Evolutionary conservation across 2,797 vertebrate species (phyloP).

Genomic region (Eleutherodactylus coqui): DNA sequence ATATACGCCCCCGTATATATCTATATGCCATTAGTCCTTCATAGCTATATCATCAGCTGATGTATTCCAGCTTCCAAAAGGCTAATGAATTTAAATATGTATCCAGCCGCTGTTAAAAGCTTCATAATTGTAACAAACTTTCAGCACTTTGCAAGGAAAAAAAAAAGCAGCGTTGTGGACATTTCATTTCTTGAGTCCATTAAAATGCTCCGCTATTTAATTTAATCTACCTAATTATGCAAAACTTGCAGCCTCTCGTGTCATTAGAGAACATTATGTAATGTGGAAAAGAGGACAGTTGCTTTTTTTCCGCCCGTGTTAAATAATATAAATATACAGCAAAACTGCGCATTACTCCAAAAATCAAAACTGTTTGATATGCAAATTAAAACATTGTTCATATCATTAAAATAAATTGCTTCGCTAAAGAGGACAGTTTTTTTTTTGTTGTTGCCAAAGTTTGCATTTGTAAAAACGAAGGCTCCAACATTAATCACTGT

Average conservation of each 20-base stretch:
- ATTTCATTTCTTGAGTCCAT: conserved; percentile 19
- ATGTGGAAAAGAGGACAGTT: conserved; percentile 3
- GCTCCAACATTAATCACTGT: conserved; percentile 4
- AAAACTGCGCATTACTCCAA: conserved; percentile 19
- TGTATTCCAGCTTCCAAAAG: neutral
- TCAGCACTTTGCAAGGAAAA: neutral
- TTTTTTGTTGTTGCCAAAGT: conserved; percentile 20
- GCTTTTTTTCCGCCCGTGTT: conserved; percentile 14
- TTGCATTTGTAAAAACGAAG: conserved; percentile 17
- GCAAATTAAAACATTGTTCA: conserved; percentile 48
- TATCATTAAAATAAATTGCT: conserved; percentile 48
- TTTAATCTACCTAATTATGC: conserved; percentile 47
- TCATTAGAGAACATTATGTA: conserved; percentile 45
- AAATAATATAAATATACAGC: conserved; percentile 49
- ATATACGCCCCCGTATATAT: neutral
- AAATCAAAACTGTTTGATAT: conserved; percentile 55
- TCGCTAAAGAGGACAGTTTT: neutral
- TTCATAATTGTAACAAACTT: conserved; percentile 24
- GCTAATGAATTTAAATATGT: conserved; percentile 24
- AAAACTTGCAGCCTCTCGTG: conserved; percentile 21
- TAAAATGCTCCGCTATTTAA: conserved; percentile 36
- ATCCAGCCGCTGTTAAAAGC: conserved; percentile 7
- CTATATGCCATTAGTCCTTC: neutral
- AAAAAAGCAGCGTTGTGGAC: neutral
- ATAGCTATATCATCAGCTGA: neutral